A percentile compares a stretch with the other conserved stretches of the same genome.
phyloP scores from a whole-genome alignment of 2,113 vertebrate species.

The Limnothrissa miodon region DNA sequence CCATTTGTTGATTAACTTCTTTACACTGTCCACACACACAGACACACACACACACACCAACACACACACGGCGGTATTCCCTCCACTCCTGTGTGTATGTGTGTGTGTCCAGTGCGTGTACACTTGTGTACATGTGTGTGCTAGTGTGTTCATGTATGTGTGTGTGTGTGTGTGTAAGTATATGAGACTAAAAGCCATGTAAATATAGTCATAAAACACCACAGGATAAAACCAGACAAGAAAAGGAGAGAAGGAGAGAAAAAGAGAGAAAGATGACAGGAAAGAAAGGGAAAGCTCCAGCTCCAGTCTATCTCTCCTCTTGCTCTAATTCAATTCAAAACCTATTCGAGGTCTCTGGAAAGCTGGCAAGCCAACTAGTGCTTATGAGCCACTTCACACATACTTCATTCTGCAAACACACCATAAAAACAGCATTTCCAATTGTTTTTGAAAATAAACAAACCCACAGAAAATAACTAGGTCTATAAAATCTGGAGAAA shows the following conservation, averaged over 20 bases:
- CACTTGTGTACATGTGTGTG: constrained; percentile 18
- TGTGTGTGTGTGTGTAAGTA: not conserved
- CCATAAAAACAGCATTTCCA: constrained; percentile 8
- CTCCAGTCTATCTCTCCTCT: constrained; percentile 15
- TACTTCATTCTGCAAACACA: constrained; percentile 12
- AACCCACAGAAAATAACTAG: not conserved
- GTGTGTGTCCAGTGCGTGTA: not conserved
- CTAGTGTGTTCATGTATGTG: not conserved
- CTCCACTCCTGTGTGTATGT: constrained; percentile 5
- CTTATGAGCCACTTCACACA: constrained; percentile 29
- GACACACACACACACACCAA: not conserved
- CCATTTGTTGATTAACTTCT: constrained; percentile 6
- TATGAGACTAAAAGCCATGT: constrained; percentile 53
- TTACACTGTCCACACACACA: not conserved
- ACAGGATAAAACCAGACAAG: not conserved
- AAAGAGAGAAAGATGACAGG: not conserved
- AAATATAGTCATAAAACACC: constrained; percentile 65
- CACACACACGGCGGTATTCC: no score
- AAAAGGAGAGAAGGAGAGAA: not conserved
- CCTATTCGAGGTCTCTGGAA: constrained; percentile 19
- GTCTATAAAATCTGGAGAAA: not conserved
- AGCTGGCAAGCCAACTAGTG: constrained; percentile 22
- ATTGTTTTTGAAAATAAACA: constrained; percentile 22
- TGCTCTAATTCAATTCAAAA: constrained; percentile 29
- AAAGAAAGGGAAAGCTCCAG: not conserved